phyloP scores from a whole-genome alignment of 37 sponge, comb jelly and placozoan genomes.

The Petrosia ficiformis region DNA sequence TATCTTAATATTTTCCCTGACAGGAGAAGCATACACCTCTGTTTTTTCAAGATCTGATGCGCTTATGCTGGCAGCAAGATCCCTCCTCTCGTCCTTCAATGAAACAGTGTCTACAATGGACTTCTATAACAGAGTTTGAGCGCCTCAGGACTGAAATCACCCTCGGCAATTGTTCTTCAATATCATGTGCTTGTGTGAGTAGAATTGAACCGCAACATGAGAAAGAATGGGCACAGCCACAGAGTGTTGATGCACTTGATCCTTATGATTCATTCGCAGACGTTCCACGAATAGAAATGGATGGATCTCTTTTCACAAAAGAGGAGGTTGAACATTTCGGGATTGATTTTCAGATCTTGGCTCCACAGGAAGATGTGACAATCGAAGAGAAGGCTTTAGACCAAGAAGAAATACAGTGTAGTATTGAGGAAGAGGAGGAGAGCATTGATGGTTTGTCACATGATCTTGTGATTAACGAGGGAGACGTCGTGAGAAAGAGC shows the following conservation, averaged over 20 bases:
- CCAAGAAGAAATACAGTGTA: not conserved
- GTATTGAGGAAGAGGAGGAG: not conserved
- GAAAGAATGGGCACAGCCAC: not conserved
- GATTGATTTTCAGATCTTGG: not conserved
- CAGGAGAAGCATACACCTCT: constrained; percentile 59
- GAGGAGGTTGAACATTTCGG: not conserved
- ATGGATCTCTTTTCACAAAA: not conserved
- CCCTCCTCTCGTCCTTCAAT: constrained; percentile 61
- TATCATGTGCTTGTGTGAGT: constrained; percentile 64
- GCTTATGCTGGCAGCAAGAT: constrained; percentile 68
- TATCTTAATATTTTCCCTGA: not conserved
- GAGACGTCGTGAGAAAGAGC: not conserved
- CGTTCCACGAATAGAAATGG: not conserved
- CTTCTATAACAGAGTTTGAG: constrained; percentile 48
- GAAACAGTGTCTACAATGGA: constrained; percentile 34
- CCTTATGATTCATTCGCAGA: not conserved
- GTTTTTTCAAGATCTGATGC: constrained; percentile 71
- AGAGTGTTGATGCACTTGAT: not conserved
- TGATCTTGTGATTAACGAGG: not conserved
- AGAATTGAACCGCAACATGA: constrained; percentile 50
- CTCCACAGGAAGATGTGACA: not conserved
- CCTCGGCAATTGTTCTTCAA: constrained; percentile 43
- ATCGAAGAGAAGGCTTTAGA: not conserved
- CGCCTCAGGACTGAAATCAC: constrained; percentile 43
- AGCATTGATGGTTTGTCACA: not conserved